Evolutionary conservation across 2,113 vertebrate species (phyloP).

Genomic region (Brachyistius frenatus): DNA sequence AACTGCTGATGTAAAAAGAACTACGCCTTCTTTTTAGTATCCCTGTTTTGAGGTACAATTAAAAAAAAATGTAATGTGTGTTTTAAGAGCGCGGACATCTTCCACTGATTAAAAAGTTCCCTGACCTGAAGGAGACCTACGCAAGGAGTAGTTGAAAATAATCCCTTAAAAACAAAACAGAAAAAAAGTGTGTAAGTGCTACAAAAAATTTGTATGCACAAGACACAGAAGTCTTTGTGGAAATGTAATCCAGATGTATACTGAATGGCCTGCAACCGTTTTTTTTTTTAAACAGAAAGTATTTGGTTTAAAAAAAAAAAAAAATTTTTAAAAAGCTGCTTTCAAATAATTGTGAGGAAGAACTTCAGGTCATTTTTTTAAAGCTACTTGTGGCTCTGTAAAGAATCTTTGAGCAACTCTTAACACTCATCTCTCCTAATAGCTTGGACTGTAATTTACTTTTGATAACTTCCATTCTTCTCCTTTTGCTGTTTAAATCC

Average conservation of each 20-base stretch:
- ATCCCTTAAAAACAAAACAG: too few species aligned
- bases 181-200: background rate
- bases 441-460: constrained; percentile 1
- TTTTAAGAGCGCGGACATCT: too few species aligned
- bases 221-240: background rate
- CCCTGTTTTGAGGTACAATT: too few species aligned
- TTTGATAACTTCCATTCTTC: constrained; percentile 48
- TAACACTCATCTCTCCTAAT: background rate
- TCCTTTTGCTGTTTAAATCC: constrained; percentile 22
- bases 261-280: background rate
- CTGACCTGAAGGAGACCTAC: too few species aligned
- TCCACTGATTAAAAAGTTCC: too few species aligned
- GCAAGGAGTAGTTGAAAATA: background rate
- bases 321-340: constrained; percentile 1
- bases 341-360: constrained; percentile 9
- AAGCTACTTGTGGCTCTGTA: constrained; percentile 7
- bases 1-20: too few species aligned
- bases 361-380: background rate
- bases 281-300: constrained; percentile 16
- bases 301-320: background rate
- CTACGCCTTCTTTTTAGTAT: too few species aligned
- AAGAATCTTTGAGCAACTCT: constrained; percentile 23
- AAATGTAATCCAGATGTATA: constrained; percentile 51
- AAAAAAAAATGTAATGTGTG: too few species aligned
- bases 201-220: background rate